Base-by-base conservation (phyloP, 37 sponge, comb jelly and placozoan genomes). In the Beroe forskalii region DNA sequence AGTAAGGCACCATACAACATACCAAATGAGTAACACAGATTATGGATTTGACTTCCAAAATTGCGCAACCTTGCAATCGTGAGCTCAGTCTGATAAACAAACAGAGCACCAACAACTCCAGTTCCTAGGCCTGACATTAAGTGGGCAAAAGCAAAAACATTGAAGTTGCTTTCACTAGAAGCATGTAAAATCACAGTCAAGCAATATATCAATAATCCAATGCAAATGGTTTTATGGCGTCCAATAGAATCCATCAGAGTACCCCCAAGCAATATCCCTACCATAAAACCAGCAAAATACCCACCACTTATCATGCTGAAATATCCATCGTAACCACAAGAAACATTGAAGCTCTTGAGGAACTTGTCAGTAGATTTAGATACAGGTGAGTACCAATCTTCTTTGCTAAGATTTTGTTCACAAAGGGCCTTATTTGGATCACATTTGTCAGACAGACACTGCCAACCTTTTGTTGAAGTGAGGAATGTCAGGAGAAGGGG, bases 401-500 rank as follows among this genome's bases (percentile, higher is more conserved):
- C 30, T 28, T 41, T 27, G 14, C 22, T 27, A 1, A 80, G 27
- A 30, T 80, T 80, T 24, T 80, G 86, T 44, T 80, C 86, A 43
- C 86, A 80, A 3, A 80, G 55, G 4, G 12, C 28, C 27, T 25
- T 44, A 4, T 44, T 4, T 17, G 55, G 44, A 23, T 80, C 30
- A 80, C 86, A 80, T 43, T 44, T 8, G 30, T 80, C 86, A 37
- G 86, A 33, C 0, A 80, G 86, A 80, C 86, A 80, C 86, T 80
- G 86, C 86, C 86, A 80, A 38, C 28, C 86, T 43, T 80, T 80
- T 44, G 86, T 80, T 44, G 86, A 80, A 24, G 86, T 80, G 20
- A 80, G 86, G 27, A 80, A 80, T 9, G 86, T 80, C 43, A 80
- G 55, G 23, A 80, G 42, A 12, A 80, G 86, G n/a, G 86, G 86